Base-by-base conservation (phyloP, 1,140 invertebrate genomes). In the Caenorhabditis remanei region DNA sequence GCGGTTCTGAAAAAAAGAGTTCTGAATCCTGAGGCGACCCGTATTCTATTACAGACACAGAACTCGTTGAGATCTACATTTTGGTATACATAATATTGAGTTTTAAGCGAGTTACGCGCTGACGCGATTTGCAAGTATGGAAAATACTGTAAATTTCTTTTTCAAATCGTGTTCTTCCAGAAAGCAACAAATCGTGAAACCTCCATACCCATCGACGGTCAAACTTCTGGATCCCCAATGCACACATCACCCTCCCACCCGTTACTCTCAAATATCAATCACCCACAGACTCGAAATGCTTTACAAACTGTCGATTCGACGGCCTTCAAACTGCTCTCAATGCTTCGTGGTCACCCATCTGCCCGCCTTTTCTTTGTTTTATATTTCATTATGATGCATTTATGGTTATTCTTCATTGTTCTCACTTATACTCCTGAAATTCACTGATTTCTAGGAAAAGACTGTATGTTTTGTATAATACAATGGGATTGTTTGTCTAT, bases 341-440 rank as follows among this genome's bases (percentile, higher is more conserved):
- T 85, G 48, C 84, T 88, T 6, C 83, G 87, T 32, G 53, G 55
- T 19, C 63, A 85, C 43, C 84, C 83, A 24, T 56, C 87, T 3
- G 87, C 87, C n/a, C 86, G 88, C 14, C 48, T 87, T 40, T 84
- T 88, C 55, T 83, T 89, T 32, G 83, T 83, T 56, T 14, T 82
- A 2, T 89, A 89, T 67, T 89, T 85, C 43, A 89, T 91, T n/a
- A 84, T 94, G 41, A 88, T 94, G 16, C 93, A 94, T 85, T 82
- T 94, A 16, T 94, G 93, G 93, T 92, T 93, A 40, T 93, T 93
- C 91, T 90, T 94, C 63, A 93, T 94, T 55, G 85, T 94, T 86
- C 86, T 94, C 90, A 94, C 93, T 14, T 94, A 94, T 90, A 93
- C 94, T 86, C 93, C 93, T 65, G 93, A 94, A 87, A 93, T 94